Percentiles rank a stretch among this genome's conserved stretches.
Evolutionary conservation across 92 coral and sea anemone genomes (phyloP).

Genomic region (Bergia puertoricense): DNA sequence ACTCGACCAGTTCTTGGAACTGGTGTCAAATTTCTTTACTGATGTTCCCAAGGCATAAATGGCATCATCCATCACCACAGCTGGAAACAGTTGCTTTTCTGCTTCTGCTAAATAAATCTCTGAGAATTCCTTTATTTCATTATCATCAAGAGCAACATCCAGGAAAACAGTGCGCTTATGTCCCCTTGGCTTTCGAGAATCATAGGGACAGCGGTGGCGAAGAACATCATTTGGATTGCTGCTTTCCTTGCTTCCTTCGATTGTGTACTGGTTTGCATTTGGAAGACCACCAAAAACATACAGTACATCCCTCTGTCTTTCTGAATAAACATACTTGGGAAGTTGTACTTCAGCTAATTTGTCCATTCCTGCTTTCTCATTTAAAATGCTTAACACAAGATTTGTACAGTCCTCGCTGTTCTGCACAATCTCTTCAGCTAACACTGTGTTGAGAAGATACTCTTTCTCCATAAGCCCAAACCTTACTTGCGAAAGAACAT

Average conservation of each 20-base stretch:
- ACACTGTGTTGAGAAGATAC: conserved; percentile 40
- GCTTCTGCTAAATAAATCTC: conserved; percentile 44
- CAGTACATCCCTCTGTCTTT: conserved; percentile 55
- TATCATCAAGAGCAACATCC: conserved; percentile 32
- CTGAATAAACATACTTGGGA: conserved; percentile 13
- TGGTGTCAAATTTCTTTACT: conserved; percentile 45
- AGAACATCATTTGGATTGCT: background rate
- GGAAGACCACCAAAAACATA: conserved; percentile 59
- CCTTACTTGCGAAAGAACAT: conserved; percentile 57
- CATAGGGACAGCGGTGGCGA: conserved; percentile 16
- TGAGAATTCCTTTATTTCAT: conserved; percentile 31
- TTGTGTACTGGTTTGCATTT: conserved; percentile 27
- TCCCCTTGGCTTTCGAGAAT: conserved; percentile 29
- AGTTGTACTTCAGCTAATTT: background rate
- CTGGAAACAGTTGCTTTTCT: conserved; percentile 16
- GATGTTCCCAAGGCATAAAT: conserved; percentile 46
- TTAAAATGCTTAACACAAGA: conserved; percentile 25
- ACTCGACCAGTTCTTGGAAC: conserved; percentile 41
- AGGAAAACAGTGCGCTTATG: conserved; percentile 27
- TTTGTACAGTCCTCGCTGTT: conserved; percentile 24
- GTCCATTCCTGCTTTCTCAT: background rate
- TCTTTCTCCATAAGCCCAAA: conserved; percentile 52
- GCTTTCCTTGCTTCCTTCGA: conserved; percentile 24
- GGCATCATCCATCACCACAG: conserved; percentile 22
- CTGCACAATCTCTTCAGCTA: conserved; percentile 40